phyloP scores from a whole-genome alignment of 2,797 vertebrate species.

The Esox masquinongy region DNA sequence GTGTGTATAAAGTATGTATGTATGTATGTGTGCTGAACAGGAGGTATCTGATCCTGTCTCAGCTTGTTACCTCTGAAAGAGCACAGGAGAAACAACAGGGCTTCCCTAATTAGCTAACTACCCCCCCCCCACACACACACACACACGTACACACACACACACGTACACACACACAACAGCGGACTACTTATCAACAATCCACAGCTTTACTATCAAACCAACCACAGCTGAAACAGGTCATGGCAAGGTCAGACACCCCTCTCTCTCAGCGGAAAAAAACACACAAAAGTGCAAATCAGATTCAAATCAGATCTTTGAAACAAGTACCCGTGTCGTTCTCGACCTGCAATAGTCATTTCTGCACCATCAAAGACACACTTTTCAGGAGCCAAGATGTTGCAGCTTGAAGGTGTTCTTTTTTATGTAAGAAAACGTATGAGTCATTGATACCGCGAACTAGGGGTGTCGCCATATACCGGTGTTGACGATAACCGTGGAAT shows the following conservation, averaged over 20 bases:
- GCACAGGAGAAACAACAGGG: conserved; percentile 12
- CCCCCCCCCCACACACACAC: not conserved
- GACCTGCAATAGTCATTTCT: too few relatives aligned
- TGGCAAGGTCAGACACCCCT: too few relatives aligned
- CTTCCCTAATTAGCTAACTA: conserved; percentile 18
- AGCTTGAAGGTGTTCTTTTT: too few relatives aligned
- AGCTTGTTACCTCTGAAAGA: conserved; percentile 41
- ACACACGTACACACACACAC: not conserved
- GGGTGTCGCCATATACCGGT: too few relatives aligned
- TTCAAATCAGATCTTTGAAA: conserved; percentile 48
- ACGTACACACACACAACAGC: too few relatives aligned
- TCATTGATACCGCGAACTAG: too few relatives aligned
- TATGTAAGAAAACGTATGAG: too few relatives aligned
- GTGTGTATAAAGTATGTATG: conserved; percentile 11
- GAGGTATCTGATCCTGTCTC: conserved; percentile 45
- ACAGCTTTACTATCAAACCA: not conserved
- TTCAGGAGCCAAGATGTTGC: too few relatives aligned
- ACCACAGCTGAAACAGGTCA: not conserved
- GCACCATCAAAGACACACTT: too few relatives aligned
- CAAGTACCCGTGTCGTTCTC: too few relatives aligned
- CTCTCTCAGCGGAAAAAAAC: not conserved
- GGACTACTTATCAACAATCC: conserved; percentile 20
- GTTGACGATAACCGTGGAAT: too few relatives aligned
- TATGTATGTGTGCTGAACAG: conserved; percentile 12
- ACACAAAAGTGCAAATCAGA: conserved; percentile 27